These are phyloP conservation scores for Poeciliopsis prolifica DNA, from an alignment of 2,113 vertebrate genomes.

Conservation along the genomic window DNA sequence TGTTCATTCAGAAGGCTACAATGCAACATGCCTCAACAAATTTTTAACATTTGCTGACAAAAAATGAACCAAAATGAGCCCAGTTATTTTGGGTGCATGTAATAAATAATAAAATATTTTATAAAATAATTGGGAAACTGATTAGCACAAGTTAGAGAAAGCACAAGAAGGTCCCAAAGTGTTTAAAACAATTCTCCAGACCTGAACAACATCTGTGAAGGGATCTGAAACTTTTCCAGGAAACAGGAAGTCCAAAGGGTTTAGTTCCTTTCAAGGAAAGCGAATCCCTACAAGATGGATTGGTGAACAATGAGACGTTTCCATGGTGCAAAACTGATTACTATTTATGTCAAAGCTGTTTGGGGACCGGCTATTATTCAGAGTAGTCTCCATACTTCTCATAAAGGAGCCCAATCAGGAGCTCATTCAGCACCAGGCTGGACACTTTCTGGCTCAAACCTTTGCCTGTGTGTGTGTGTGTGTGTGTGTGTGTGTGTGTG, in stretches of 20 bases:
- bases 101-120: too few relatives aligned
- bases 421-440: constrained; percentile 3
- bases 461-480: background rate
- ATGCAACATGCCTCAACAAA: too few relatives aligned
- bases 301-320: constrained; percentile 4
- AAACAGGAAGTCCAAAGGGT: background rate
- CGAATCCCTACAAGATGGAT: background rate
- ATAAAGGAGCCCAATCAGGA: constrained; percentile 25
- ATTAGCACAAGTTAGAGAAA: too few relatives aligned
- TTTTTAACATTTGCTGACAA: background rate
- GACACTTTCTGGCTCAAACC: background rate
- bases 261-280: background rate
- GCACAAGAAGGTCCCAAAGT: background rate
- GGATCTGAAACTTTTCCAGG: background rate
- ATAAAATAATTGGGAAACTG: too few relatives aligned
- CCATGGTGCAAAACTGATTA: background rate
- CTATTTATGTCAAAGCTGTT: constrained; percentile 10
- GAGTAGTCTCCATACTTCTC: background rate
- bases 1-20: too few relatives aligned
- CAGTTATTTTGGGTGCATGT: too few relatives aligned
- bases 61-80: background rate
- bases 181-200: background rate
- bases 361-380: constrained; percentile 24
- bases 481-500: background rate
- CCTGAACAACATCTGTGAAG: background rate